Base-by-base conservation (phyloP, 2,797 vertebrate genomes). In the Neosilurus hyrtlii region DNA sequence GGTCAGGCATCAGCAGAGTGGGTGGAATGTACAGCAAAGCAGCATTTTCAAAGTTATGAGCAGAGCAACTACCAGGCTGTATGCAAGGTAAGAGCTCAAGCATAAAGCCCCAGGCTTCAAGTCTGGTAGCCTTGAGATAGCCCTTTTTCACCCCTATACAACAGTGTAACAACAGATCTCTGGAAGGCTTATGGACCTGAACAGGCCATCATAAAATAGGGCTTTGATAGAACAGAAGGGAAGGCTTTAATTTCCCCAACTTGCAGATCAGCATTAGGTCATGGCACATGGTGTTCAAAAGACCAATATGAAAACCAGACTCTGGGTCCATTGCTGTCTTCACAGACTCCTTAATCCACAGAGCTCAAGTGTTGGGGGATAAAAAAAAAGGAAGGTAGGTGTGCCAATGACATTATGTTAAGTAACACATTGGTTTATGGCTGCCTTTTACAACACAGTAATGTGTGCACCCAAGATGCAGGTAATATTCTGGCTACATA, bases 231-330 rank as follows among this genome's bases (percentile, higher is more conserved):
- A 49, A 79, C 22, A 76, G 35, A 59, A 85, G 49, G 52, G 20
- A 67, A 0, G 12, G n/a, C 35, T 56, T 75, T 78, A n/a, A 63
- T 78, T 72, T 84, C 56, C 26, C 37, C 65, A 52, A 78, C 63
- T 63, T n/a, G 18, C 9, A 67, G n/a, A 80, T 86, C 52, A 71
- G 54, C 56, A 37, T 74, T 26, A 70, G 18, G 51, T 79, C 56
- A 84, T 1, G 20, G 57, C 57, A 5, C 75, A 80, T 43, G 14
- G 67, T 59, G 56, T 52, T 56, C 56, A 49, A 57, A 78, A 81
- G 30, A 76, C 11, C 82, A 87, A 85, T 65, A 88, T 16, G 54
- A 30, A 81, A 79, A 78, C 5, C 83, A n/a, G 24, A 82, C 62
- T 20, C n/a, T 16, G 30, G 20, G 61, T 24, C 4, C 11, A 30